A percentile compares a stretch with the other conserved stretches of the same genome.
Evolutionary conservation across 2,888 invertebrate species (phyloP).

Genomic region (Drosophila siamana): DNA sequence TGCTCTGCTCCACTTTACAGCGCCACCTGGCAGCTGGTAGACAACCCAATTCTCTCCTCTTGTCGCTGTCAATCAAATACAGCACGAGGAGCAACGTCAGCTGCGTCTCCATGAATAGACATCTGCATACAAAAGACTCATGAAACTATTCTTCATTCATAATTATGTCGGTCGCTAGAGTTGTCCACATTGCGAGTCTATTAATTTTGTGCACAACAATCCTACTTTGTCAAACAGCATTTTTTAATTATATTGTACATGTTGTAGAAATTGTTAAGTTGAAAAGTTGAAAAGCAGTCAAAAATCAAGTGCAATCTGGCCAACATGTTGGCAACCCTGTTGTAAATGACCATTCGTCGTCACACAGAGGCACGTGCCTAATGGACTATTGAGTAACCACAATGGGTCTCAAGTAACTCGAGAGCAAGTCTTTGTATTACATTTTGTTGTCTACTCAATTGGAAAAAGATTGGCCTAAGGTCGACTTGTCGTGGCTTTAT

Average conservation of each 20-base stretch:
- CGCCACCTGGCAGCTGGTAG: slow-evolving; percentile 32
- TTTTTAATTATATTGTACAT: not conserved
- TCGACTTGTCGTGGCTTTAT: not conserved
- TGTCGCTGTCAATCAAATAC: slow-evolving; percentile 26
- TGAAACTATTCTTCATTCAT: not conserved
- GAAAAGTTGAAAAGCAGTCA: not conserved
- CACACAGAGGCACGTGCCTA: slow-evolving; percentile 50
- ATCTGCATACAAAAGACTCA: slow-evolving; percentile 40
- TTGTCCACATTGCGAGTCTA: not conserved
- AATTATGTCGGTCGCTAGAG: slow-evolving; percentile 5
- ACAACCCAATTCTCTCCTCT: not conserved
- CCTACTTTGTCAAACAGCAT: not conserved
- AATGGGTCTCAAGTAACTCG: slow-evolving; percentile 26
- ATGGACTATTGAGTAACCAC: slow-evolving; percentile 43
- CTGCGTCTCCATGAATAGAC: slow-evolving; percentile 21
- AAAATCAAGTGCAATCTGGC: not conserved
- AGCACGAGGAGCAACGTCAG: slow-evolving; percentile 15
- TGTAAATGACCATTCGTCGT: slow-evolving; percentile 18
- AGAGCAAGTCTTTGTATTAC: slow-evolving; percentile 16
- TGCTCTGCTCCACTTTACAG: slow-evolving; percentile 25
- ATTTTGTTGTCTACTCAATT: slow-evolving; percentile 26
- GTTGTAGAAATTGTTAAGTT: not conserved
- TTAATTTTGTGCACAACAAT: not conserved
- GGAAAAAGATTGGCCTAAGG: slow-evolving; percentile 26
- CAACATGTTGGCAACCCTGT: slow-evolving; percentile 4